Conservation (phyloP, 2,113 vertebrate genomes). For the Microtus oregoni region DNA sequence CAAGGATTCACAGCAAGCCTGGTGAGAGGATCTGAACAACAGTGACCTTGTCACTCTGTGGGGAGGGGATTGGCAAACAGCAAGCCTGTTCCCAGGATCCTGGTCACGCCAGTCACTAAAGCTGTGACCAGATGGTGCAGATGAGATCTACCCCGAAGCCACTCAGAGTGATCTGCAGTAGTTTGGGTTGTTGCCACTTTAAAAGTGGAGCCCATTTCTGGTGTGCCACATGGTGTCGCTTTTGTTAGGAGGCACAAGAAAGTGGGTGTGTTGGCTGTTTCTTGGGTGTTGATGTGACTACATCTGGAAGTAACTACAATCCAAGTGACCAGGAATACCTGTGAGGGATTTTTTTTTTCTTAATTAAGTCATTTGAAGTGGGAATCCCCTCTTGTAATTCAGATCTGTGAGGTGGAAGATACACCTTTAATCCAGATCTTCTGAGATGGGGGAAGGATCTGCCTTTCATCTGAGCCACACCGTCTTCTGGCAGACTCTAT, state of each 20-base stretch:
- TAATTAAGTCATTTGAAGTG: neutral
- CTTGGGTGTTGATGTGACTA: neutral
- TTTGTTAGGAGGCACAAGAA: constrained; percentile 36
- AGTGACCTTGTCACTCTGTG: neutral
- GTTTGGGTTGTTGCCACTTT: neutral
- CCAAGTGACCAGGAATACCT: neutral
- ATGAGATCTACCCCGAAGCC: neutral
- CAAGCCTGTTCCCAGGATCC: neutral
- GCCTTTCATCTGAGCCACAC: neutral
- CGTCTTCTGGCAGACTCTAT: neutral
- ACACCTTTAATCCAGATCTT: neutral
- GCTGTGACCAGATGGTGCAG: neutral
- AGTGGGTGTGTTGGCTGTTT: neutral
- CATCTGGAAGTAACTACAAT: neutral
- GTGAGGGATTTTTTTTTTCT: neutral
- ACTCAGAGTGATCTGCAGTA: neutral
- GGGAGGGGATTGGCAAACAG: neutral
- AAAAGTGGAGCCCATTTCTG: neutral
- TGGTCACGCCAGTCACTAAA: neutral
- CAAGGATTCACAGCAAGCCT: neutral
- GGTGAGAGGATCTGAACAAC: neutral
- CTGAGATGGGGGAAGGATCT: neutral
- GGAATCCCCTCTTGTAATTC: neutral
- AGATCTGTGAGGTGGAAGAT: neutral
- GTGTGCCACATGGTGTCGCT: neutral